Conservation (phyloP, 92 coral and sea anemone genomes). For the Heteractis magnifica region DNA sequence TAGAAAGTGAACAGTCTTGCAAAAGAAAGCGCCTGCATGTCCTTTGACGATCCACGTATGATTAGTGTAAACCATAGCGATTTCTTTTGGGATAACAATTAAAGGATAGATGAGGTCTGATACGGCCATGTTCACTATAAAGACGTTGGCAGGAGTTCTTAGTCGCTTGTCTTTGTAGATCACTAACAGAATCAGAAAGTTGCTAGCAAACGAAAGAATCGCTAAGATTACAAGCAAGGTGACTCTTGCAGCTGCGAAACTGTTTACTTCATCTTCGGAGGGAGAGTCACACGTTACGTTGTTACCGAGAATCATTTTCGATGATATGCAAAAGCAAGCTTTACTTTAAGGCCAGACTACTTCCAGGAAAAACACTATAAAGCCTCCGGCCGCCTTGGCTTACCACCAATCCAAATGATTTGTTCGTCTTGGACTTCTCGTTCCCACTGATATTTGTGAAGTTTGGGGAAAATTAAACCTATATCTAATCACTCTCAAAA, state of each 20-base stretch:
- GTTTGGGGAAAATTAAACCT: too few relatives aligned
- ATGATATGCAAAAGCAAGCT: too few relatives aligned
- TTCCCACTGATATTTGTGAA: too few relatives aligned
- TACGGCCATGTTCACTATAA: constrained; percentile 61
- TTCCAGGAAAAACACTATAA: too few relatives aligned
- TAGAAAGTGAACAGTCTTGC: constrained; percentile 43
- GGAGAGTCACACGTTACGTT: not conserved
- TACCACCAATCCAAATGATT: too few relatives aligned
- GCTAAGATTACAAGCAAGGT: constrained; percentile 8
- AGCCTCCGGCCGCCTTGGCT: too few relatives aligned
- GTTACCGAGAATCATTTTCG: not conserved
- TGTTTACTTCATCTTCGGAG: not conserved
- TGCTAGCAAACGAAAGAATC: constrained; percentile 29
- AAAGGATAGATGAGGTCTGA: constrained; percentile 52
- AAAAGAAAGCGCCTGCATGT: constrained; percentile 35
- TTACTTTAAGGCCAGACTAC: too few relatives aligned
- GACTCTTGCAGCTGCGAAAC: not conserved
- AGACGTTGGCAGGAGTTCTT: constrained; percentile 49
- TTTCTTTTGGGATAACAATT: constrained; percentile 48
- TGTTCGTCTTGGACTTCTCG: too few relatives aligned
- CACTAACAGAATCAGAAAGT: constrained; percentile 45
- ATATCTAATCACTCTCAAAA: too few relatives aligned
- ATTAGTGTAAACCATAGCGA: constrained; percentile 16
- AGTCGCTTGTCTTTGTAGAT: constrained; percentile 44
- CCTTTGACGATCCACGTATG: constrained; percentile 49